A percentile compares a stretch with the other conserved stretches of the same genome.
These are phyloP conservation scores for Xenentodon cancila DNA, from an alignment of 2,797 vertebrate genomes.

Conservation along the genomic window DNA sequence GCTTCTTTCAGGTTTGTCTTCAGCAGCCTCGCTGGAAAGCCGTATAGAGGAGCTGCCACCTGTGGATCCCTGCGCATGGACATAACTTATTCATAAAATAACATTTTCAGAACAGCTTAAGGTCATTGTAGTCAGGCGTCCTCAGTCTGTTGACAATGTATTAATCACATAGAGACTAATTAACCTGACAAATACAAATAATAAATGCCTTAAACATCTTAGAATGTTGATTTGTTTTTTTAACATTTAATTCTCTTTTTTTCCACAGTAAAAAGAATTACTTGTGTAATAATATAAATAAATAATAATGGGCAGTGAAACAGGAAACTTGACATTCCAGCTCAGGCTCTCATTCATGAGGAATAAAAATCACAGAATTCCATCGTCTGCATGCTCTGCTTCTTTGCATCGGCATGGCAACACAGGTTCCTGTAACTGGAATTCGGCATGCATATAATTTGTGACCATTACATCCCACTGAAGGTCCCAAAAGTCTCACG, in stretches of 20 bases:
- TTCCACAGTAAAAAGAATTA: background rate
- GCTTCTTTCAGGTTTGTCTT: slow-evolving; percentile 53
- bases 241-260: background rate
- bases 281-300: background rate
- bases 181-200: too few relatives aligned
- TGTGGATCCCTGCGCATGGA: slow-evolving; percentile 24
- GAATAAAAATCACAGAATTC: background rate
- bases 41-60: background rate
- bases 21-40: slow-evolving; percentile 20
- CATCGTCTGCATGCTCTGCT: slow-evolving; percentile 1
- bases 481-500: slow-evolving; percentile 25
- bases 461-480: slow-evolving; percentile 17
- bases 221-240: background rate
- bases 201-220: too few relatives aligned
- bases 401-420: background rate
- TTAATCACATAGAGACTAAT: too few relatives aligned
- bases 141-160: too few relatives aligned
- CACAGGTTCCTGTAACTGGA: slow-evolving; percentile 24
- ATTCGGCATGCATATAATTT: slow-evolving; percentile 47
- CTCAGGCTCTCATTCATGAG: too few relatives aligned
- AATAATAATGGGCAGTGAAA: background rate
- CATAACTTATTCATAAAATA: background rate
- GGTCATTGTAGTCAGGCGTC: background rate
- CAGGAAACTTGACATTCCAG: background rate
- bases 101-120: background rate